Percentiles rank a stretch among this genome's conserved stretches.
Conservation (phyloP, 2,888 invertebrate species). For the Campaea margaritaria region DNA sequence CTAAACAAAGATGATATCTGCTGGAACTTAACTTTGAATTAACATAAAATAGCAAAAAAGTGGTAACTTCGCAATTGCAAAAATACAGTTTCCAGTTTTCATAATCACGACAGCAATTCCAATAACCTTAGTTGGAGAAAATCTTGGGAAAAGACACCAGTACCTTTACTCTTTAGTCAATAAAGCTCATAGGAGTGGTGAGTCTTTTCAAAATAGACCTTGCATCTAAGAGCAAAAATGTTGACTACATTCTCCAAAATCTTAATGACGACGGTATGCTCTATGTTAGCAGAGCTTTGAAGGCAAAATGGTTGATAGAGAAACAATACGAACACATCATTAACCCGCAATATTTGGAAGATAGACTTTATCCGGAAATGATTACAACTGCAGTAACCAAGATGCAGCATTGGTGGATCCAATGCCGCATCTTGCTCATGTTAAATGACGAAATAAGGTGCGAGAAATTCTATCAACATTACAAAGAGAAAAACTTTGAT, state of each 20-base stretch:
- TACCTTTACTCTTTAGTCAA: conserved; percentile 56
- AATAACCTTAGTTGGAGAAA: conserved; percentile 54
- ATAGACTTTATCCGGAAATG: conserved; percentile 64
- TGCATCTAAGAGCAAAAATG: conserved; percentile 57
- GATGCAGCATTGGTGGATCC: conserved; percentile 42
- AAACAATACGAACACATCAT: conserved; percentile 52
- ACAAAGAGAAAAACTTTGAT: conserved; percentile 33
- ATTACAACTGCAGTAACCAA: conserved; percentile 52
- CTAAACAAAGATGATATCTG: no score
- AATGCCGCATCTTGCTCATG: conserved; percentile 28
- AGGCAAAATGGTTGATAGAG: conserved; percentile 64
- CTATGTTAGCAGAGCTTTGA: conserved; percentile 66
- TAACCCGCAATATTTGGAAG: conserved; percentile 62
- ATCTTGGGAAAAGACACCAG: conserved; percentile 58
- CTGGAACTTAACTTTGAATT: no score
- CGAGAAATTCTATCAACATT: conserved; percentile 42
- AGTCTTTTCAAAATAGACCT: conserved; percentile 69
- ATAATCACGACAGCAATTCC: conserved; percentile 51
- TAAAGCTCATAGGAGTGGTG: conserved; percentile 31
- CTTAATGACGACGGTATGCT: conserved; percentile 67
- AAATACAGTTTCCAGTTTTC: no score
- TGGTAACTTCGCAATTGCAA: no score
- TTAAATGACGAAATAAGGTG: conserved; percentile 37
- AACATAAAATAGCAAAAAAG: no score
- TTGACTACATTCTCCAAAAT: conserved; percentile 59